Evolutionary conservation across 2,797 vertebrate species (phyloP).

Genomic region (Crenichthys baileyi): DNA sequence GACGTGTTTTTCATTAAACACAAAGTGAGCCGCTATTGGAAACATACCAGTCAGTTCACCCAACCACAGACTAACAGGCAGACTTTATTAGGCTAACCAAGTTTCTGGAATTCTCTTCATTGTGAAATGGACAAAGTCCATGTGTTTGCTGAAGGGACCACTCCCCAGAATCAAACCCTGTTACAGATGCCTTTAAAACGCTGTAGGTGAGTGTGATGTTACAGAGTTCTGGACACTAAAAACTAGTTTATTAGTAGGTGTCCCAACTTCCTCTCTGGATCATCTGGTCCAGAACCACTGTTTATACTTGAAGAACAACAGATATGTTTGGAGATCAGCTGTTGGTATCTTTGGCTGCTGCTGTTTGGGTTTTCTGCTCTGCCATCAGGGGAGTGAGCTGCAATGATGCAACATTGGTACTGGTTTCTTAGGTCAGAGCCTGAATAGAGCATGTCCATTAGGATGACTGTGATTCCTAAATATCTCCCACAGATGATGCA

Average conservation of each 20-base stretch:
- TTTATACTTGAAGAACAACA: slow-evolving; percentile 58
- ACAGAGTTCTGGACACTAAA: not conserved
- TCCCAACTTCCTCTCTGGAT: slow-evolving; percentile 36
- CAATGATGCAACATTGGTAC: slow-evolving; percentile 36
- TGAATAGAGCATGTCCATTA: slow-evolving; percentile 28
- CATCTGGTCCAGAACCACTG: slow-evolving; percentile 72
- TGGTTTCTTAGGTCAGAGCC: slow-evolving; percentile 50
- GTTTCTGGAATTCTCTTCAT: slow-evolving; percentile 66
- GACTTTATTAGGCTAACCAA: slow-evolving; percentile 65
- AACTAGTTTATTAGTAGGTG: not conserved
- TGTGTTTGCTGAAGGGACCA: slow-evolving; percentile 44
- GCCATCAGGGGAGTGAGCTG: slow-evolving; percentile 59
- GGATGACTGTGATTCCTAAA: slow-evolving; percentile 38
- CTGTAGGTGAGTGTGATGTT: not conserved
- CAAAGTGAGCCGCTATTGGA: slow-evolving; percentile 69
- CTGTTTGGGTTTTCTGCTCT: slow-evolving; percentile 30
- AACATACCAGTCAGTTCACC: slow-evolving; percentile 65
- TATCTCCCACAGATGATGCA: slow-evolving; percentile 24
- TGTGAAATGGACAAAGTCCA: slow-evolving; percentile 63
- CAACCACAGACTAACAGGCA: slow-evolving; percentile 54
- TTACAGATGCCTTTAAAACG: slow-evolving; percentile 34
- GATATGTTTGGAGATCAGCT: slow-evolving; percentile 76
- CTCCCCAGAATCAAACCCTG: slow-evolving; percentile 36
- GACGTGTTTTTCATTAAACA: slow-evolving; percentile 74
- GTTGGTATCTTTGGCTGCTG: slow-evolving; percentile 71